Conservation (phyloP, 2,113 vertebrate genomes). For the Pseudonaja textilis region DNA sequence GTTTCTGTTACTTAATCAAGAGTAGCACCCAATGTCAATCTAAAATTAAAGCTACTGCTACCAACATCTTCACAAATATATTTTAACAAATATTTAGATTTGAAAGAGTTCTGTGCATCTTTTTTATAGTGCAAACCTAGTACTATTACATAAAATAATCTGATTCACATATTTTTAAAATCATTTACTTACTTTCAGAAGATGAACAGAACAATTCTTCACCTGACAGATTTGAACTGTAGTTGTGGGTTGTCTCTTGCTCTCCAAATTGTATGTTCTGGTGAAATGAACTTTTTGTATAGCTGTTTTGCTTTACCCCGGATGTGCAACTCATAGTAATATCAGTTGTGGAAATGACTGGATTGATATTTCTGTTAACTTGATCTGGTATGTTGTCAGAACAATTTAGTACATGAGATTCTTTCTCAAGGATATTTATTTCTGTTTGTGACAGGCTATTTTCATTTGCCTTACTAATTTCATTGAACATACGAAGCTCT, state of each 20-base stretch:
- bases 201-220: constrained; percentile 41
- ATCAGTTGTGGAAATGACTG: constrained; percentile 38
- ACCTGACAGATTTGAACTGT: constrained; percentile 5
- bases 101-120: neutral
- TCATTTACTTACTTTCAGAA: constrained; percentile 55
- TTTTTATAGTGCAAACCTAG: neutral
- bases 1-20: neutral
- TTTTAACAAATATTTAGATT: neutral
- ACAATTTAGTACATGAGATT: constrained; percentile 39
- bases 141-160: neutral
- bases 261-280: constrained; percentile 38
- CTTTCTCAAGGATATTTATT: constrained; percentile 48
- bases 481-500: constrained; percentile 79
- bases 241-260: constrained; percentile 38
- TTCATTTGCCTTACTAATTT: constrained; percentile 73
- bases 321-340: neutral
- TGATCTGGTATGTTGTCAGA: constrained; percentile 34
- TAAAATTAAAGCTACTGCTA: neutral
- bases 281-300: constrained; percentile 45
- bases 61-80: neutral
- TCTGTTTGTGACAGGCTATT: constrained; percentile 44
- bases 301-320: constrained; percentile 14
- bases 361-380: constrained; percentile 39
- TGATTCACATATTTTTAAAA: neutral
- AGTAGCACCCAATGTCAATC: neutral